A percentile compares a stretch with the other conserved stretches of the same genome.
These are phyloP conservation scores for Papilio dardanus DNA, from an alignment of 1,140 invertebrate species.

Conservation along the genomic window DNA sequence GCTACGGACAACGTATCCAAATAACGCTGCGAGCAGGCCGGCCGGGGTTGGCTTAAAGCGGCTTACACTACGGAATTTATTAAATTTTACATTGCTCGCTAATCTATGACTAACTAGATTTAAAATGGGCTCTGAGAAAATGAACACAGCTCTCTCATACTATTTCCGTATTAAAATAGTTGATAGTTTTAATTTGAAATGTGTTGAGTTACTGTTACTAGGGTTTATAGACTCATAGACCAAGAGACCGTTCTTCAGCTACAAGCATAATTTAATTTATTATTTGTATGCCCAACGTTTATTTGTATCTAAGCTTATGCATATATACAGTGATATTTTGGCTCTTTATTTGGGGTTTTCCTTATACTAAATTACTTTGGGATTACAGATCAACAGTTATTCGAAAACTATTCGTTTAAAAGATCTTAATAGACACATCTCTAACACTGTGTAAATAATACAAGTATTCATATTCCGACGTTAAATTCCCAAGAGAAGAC, in stretches of 20 bases:
- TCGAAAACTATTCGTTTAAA: background rate
- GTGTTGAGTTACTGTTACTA: no score
- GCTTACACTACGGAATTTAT: background rate
- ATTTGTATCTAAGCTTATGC: no score
- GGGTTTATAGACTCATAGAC: no score
- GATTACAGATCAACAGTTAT: background rate
- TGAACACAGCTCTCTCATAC: background rate
- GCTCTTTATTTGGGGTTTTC: no score
- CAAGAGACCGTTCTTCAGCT: no score
- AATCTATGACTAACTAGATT: background rate
- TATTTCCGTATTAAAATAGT: background rate
- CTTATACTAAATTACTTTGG: no score
- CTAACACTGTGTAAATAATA: slow-evolving; percentile 20
- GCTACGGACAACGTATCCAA: background rate
- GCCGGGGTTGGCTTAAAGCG: background rate
- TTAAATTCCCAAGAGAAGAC: slow-evolving; percentile 40
- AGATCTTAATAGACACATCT: background rate
- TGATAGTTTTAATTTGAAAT: no score
- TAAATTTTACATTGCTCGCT: slow-evolving; percentile 4
- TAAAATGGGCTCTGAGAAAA: background rate
- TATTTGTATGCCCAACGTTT: no score
- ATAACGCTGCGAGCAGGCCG: background rate
- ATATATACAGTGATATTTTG: no score
- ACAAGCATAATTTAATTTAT: no score
- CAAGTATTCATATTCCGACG: slow-evolving; percentile 33